These are phyloP conservation scores for Athrips mouffetella DNA, from an alignment of 2,888 invertebrate genomes.

Conservation along the genomic window DNA sequence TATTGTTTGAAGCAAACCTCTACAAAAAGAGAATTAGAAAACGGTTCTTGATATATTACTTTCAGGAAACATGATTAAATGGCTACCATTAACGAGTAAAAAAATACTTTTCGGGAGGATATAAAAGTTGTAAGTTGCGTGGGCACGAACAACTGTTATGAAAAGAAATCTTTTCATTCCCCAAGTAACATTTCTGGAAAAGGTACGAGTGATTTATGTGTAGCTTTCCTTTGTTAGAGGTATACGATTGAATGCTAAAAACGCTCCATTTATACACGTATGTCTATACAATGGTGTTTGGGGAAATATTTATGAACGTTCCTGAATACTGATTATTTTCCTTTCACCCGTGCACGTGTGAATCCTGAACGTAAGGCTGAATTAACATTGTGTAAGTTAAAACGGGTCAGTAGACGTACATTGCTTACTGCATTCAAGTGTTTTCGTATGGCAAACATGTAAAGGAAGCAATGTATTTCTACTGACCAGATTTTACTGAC, in stretches of 20 bases:
- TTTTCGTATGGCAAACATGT: too few relatives aligned
- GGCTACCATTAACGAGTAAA: constrained; percentile 29
- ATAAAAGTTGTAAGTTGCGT: constrained; percentile 51
- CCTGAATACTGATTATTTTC: constrained; percentile 17
- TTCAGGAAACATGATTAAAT: constrained; percentile 10
- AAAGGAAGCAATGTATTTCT: too few relatives aligned
- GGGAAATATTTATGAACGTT: constrained; percentile 27
- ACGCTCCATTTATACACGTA: constrained; percentile 30
- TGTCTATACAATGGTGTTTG: constrained; percentile 16
- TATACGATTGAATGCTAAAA: constrained; percentile 48
- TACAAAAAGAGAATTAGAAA: background rate
- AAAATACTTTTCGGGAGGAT: constrained; percentile 35
- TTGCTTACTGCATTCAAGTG: too few relatives aligned
- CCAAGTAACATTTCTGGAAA: constrained; percentile 51
- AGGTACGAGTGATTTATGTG: constrained; percentile 58
- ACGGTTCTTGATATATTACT: background rate
- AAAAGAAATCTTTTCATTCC: constrained; percentile 57
- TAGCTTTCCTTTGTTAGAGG: constrained; percentile 51
- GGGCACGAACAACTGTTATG: constrained; percentile 52
- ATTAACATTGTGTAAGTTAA: background rate
- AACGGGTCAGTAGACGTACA: too few relatives aligned
- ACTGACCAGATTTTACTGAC: too few relatives aligned
- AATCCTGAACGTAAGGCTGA: constrained; percentile 1
- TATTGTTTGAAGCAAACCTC: background rate
- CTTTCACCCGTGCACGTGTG: constrained; percentile 4